Evolutionary conservation across 2,888 invertebrate species (phyloP).

Genomic region (Tetragonula carbonaria): DNA sequence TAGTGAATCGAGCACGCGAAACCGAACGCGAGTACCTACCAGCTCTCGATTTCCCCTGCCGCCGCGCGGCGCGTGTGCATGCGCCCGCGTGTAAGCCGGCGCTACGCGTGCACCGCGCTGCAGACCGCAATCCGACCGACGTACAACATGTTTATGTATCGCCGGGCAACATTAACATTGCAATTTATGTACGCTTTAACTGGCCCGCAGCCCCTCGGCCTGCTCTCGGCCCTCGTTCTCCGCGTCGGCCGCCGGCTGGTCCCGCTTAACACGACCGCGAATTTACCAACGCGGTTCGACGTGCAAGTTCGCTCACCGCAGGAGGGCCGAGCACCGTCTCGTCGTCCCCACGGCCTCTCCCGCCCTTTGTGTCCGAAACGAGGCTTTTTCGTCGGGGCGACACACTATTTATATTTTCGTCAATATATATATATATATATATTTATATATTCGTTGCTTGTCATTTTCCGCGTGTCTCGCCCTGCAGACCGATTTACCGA

Average conservation of each 20-base stretch:
- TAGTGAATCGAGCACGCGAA: conserved; percentile 34
- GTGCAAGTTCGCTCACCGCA: conserved; percentile 78
- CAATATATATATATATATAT: not conserved
- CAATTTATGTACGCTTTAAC: conserved; percentile 82
- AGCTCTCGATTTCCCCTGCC: not conserved
- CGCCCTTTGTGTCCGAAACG: conserved; percentile 5
- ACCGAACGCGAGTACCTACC: conserved; percentile 18
- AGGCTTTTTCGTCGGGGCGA: conserved; percentile 48
- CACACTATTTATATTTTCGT: conserved; percentile 70
- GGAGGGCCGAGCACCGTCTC: conserved; percentile 60
- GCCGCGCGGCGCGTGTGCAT: conserved; percentile 30
- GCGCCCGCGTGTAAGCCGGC: conserved; percentile 33
- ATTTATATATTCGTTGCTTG: conserved; percentile 15
- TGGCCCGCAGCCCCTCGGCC: conserved; percentile 60
- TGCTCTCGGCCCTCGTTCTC: conserved; percentile 30
- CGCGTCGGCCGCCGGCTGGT: conserved; percentile 54
- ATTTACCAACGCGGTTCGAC: conserved; percentile 76
- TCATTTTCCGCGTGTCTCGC: conserved; percentile 21
- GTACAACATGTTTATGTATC: conserved; percentile 83
- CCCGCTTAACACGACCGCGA: conserved; percentile 78
- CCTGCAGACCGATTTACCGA: not conserved
- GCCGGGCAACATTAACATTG: conserved; percentile 81
- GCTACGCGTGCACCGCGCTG: conserved; percentile 58
- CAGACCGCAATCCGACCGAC: conserved; percentile 79
- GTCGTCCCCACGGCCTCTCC: conserved; percentile 34